Base-by-base conservation (phyloP, 1,140 invertebrate genomes). In the Pogonomyrmex californicus region DNA sequence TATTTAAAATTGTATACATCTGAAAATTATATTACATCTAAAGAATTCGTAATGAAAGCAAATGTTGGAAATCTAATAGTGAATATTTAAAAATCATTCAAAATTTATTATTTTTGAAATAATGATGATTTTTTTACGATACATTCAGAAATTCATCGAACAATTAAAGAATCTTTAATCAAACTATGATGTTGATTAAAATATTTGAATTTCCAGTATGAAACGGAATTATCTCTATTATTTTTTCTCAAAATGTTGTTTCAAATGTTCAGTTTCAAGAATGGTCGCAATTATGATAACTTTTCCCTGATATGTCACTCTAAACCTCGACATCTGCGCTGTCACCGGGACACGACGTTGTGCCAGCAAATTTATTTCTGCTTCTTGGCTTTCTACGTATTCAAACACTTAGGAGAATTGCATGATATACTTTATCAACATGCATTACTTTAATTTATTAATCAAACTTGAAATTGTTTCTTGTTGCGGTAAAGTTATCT, bases 331-430 rank as follows among this genome's bases (percentile, higher is more conserved):
- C 75, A 63, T 41, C 58, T 47, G 23, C 30, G 23, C 56, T 76
- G 47, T 63, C 58, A 14, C 17, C 38, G 58, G 7, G 14, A 60
- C 12, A 36, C 23, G 56, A 62, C 23, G 33, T 81, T 47, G n/a
- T 33, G 47, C 36, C 17, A 51, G 63, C 33, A 38, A 81, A 81
- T 70, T 81, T 79, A 81, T 81, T 81, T 81, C 38, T 30, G 4
- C 63, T 17, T 23, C 17, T n/a, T n/a, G 6, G 6, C 47, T 71
- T 51, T 0, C 2, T 44, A 7, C 14, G 23, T n/a, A 36, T 63
- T 63, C 9, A n/a, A 62, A 77, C 41, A 44, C 17, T 23, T 0
- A 23, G 14, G 3, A 30, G n/a, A 60, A 76, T 76, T 76, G 58
- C 10, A 23, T 30, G n/a, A 3, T 36, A 73, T 44, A 1, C 58